Base-by-base conservation (phyloP, 2,888 invertebrate genomes). In the Laspeyria flexula region DNA sequence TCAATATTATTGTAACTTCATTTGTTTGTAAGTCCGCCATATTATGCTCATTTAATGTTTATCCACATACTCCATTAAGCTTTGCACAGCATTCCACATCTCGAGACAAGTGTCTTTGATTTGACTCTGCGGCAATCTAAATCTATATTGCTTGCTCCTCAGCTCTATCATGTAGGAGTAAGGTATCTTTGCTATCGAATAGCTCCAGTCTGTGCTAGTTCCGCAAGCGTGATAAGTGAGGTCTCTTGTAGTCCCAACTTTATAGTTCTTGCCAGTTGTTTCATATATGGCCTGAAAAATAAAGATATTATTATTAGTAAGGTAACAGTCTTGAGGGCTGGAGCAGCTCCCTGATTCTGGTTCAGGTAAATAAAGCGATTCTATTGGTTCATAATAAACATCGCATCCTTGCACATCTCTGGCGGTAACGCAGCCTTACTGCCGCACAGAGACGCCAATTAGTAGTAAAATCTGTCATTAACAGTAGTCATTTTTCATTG, bases 131-230 rank as follows among this genome's bases (percentile, higher is more conserved):
- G 90, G 92, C 5, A 91, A 61, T 40, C 60, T 79, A 70, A 92
- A 92, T 55, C 71, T 85, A 58, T 88, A 47, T 51, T 80, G 88
- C 51, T 51, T 85, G 54, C 90, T 84, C 25, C 90, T 77, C 4
- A 92, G 71, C 50, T 92, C 92, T 10, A 92, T 70, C 89, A 92
- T 90, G 57, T 83, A 92, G 0, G 88, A 90, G 69, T 79, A 92
- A 0, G 90, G 92, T 51, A 92, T 89, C 37, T 88, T 87, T 0
- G 91, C 91, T 16, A 85, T 78, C 0, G 77, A 83, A 45, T 92
- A 91, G 41, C 90, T 89, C 91, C 91, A 92, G 49, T 92, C 91
- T 1, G 75, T 90, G 35, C 90, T 89, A 33, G 91, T 91, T 0
- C 91, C 91, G 31, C 90, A 90, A 0, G 91, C 91, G 35, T 68